Evolutionary conservation across 2,888 invertebrate genomes (phyloP).

Genomic region (Limnephilus rhombicus): DNA sequence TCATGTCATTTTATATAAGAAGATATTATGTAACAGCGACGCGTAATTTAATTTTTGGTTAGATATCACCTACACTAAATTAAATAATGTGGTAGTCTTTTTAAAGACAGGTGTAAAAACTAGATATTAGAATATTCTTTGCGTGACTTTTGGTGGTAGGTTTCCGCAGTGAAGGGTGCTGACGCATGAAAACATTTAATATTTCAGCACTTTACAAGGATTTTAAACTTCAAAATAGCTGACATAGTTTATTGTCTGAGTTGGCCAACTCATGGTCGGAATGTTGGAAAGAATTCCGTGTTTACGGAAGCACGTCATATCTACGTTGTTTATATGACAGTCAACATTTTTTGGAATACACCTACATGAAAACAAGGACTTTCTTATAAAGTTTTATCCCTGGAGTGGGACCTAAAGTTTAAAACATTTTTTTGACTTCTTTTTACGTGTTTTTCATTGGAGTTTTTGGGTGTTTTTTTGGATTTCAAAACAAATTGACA

Average conservation of each 20-base stretch:
- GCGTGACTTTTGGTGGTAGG: not conserved
- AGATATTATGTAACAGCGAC: too few relatives aligned
- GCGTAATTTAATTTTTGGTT: too few relatives aligned
- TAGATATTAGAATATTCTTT: not conserved
- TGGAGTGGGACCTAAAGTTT: not conserved
- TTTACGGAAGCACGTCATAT: not conserved
- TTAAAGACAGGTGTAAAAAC: not conserved
- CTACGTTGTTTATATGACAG: not conserved
- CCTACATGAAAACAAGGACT: not conserved
- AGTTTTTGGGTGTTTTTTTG: too few relatives aligned
- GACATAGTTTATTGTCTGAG: not conserved
- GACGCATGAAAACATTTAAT: not conserved
- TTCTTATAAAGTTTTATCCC: too few relatives aligned
- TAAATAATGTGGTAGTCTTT: not conserved
- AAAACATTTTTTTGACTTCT: too few relatives aligned
- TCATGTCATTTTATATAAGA: too few relatives aligned
- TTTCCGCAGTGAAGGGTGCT: not conserved
- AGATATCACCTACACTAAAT: too few relatives aligned
- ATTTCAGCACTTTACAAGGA: not conserved
- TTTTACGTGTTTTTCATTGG: too few relatives aligned
- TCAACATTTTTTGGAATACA: not conserved
- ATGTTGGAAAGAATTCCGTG: not conserved
- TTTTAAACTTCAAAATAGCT: not conserved
- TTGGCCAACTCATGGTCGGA: not conserved
- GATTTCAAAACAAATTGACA: too few relatives aligned